These are phyloP conservation scores for Alectoris magna DNA, from an alignment of 2,797 vertebrate species.

Conservation along the genomic window DNA sequence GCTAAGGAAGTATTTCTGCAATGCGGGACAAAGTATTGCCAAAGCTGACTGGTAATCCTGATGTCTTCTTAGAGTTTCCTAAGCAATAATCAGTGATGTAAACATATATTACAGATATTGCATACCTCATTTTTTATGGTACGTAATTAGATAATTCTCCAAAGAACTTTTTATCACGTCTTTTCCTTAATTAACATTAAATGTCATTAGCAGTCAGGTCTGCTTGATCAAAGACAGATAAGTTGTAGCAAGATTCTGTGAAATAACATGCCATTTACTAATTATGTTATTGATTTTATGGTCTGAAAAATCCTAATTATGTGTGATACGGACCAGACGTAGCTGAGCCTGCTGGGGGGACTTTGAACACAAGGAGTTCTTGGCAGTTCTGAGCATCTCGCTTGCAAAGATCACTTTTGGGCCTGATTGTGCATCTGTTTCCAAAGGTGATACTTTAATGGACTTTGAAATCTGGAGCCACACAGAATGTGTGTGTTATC, in stretches of 20 bases:
- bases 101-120: constrained; percentile 5
- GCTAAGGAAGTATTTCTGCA: background rate
- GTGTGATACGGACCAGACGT: constrained; percentile 44
- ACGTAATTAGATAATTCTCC: constrained; percentile 70
- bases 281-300: constrained; percentile 84
- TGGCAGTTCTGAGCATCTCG: constrained; percentile 51
- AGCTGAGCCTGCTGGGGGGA: constrained; percentile 64
- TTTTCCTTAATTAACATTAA: constrained; percentile 81
- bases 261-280: constrained; percentile 82
- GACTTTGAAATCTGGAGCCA: constrained; percentile 41
- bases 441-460: constrained; percentile 72
- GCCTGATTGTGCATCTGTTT: constrained; percentile 58
- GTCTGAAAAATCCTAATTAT: constrained; percentile 82
- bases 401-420: constrained; percentile 52
- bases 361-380: constrained; percentile 74
- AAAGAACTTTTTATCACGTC: constrained; percentile 65
- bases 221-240: constrained; percentile 81
- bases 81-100: constrained; percentile 13
- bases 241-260: constrained; percentile 84
- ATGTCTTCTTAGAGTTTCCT: background rate
- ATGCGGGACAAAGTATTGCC: background rate
- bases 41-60: background rate
- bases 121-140: background rate
- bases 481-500: no score
- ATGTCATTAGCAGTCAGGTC: constrained; percentile 75